phyloP scores from a whole-genome alignment of 1,140 invertebrate genomes.

The Plutomurus gul region DNA sequence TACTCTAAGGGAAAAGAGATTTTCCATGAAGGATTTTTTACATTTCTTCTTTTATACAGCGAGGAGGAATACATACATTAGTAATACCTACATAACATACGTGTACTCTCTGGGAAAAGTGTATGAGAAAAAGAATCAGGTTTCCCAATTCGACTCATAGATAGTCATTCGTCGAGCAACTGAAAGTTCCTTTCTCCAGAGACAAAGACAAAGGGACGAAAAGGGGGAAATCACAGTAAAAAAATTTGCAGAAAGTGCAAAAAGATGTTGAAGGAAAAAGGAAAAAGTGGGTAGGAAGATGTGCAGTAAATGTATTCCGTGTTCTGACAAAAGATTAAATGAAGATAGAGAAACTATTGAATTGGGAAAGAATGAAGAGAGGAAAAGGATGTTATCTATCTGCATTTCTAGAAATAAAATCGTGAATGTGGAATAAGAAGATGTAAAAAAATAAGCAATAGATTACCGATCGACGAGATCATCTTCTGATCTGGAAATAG shows the following conservation, averaged over 20 bases:
- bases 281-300: neutral
- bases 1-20: too few relatives aligned
- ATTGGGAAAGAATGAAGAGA: neutral
- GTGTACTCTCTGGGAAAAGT: too few relatives aligned
- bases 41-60: too few relatives aligned
- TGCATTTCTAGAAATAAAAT: neutral
- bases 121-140: too few relatives aligned
- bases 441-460: constrained; percentile 4
- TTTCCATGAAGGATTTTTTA: too few relatives aligned
- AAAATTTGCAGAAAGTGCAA: constrained; percentile 29
- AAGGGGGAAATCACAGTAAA: neutral
- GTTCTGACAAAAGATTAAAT: constrained; percentile 28
- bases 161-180: too few relatives aligned
- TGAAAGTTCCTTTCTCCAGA: neutral
- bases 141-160: too few relatives aligned
- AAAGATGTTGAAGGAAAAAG: constrained; percentile 7
- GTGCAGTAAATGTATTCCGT: neutral
- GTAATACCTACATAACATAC: too few relatives aligned
- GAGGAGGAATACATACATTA: too few relatives aligned
- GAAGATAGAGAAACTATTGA: constrained; percentile 20
- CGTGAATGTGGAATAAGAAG: neutral
- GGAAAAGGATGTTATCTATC: constrained; percentile 4
- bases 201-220: neutral
- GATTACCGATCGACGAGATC: constrained; percentile 74
- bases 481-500: constrained; percentile 72